Conservation (phyloP, 2,888 invertebrate species). For the Folsomia candida region DNA sequence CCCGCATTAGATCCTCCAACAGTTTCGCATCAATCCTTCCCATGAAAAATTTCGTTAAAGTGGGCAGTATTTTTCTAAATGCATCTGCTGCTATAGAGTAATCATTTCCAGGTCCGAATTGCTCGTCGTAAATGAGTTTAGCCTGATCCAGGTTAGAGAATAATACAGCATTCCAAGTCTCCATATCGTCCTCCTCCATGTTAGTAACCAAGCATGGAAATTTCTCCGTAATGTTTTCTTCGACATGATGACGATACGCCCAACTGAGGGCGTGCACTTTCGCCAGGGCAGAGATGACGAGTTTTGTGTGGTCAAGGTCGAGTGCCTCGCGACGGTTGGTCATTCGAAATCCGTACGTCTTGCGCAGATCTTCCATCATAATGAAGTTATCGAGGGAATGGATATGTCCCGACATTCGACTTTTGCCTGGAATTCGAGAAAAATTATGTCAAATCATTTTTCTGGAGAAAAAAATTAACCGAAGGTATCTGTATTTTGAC, state of each 20-base stretch:
- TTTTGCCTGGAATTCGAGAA: background rate
- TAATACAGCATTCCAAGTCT: background rate
- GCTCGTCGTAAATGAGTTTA: background rate
- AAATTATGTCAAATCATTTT: too few species aligned
- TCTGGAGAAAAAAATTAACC: too few species aligned
- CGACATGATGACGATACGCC: background rate
- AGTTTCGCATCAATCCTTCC: background rate
- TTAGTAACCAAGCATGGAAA: background rate
- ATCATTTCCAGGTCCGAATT: background rate
- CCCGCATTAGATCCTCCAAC: background rate
- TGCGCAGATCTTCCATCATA: slow-evolving; percentile 5
- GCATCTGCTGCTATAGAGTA: background rate
- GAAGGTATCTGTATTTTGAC: too few species aligned
- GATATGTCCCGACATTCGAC: background rate
- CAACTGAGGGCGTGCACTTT: slow-evolving; percentile 3
- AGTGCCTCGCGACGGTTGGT: background rate
- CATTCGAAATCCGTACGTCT: background rate
- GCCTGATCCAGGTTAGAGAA: background rate
- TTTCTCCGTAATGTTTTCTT: background rate
- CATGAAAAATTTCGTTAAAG: background rate
- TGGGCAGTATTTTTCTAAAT: background rate
- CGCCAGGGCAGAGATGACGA: background rate
- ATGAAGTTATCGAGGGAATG: slow-evolving; percentile 1
- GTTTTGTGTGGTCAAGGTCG: background rate
- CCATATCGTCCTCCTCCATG: background rate